These are phyloP conservation scores for Hydroisotoma schaefferi DNA, from an alignment of 2,888 invertebrate genomes.

Conservation along the genomic window DNA sequence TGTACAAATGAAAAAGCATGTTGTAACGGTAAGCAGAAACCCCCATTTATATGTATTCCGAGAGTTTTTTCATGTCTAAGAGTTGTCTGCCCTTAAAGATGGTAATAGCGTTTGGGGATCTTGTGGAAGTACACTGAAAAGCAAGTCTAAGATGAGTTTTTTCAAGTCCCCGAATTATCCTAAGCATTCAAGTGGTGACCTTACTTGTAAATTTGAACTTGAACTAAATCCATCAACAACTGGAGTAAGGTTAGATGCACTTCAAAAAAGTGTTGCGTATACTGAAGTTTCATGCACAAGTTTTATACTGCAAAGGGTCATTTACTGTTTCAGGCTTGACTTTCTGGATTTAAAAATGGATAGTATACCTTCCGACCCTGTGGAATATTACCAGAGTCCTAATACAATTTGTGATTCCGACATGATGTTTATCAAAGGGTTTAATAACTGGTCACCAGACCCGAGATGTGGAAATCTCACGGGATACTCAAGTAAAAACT, in stretches of 20 bases:
- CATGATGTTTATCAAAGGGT: constrained; percentile 39
- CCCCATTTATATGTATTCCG: background rate
- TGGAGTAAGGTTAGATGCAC: constrained; percentile 29
- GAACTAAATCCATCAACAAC: constrained; percentile 27
- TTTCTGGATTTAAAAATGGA: constrained; percentile 40
- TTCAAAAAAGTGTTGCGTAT: background rate
- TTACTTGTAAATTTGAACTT: constrained; percentile 35
- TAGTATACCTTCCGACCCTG: constrained; percentile 22
- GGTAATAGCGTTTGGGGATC: constrained; percentile 2
- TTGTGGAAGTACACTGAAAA: constrained; percentile 26
- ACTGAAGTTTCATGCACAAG: no score
- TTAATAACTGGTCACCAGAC: constrained; percentile 37
- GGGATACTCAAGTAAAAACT: constrained; percentile 34
- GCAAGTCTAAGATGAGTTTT: constrained; percentile 22
- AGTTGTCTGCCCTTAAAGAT: background rate
- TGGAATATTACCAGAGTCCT: constrained; percentile 21
- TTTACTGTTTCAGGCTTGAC: constrained; percentile 23
- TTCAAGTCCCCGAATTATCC: constrained; percentile 40
- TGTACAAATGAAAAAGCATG: constrained; percentile 6
- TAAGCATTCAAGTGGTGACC: constrained; percentile 20
- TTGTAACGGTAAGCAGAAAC: constrained; percentile 2
- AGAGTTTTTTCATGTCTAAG: background rate
- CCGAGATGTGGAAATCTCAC: constrained; percentile 41
- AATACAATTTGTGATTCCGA: constrained; percentile 38
- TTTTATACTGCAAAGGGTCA: no score